Percentiles rank a stretch among this genome's conserved stretches.
Conservation (phyloP, 2,797 vertebrate species). For the Yasuhikotakia modesta region DNA sequence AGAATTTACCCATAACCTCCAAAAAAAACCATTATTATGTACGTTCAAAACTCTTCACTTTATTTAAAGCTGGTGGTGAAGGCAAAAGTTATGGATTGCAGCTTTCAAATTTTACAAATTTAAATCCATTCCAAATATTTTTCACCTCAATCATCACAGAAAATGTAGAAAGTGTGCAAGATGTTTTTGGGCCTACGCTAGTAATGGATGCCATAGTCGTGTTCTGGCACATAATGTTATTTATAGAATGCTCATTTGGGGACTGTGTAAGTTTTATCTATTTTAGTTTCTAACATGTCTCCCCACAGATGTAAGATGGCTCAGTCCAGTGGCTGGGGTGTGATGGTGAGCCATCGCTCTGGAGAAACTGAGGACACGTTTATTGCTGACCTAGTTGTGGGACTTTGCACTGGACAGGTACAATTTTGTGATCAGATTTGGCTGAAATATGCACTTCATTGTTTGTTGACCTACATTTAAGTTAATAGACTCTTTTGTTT, state of each 20-base stretch:
- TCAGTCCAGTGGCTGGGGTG: conserved; percentile 93
- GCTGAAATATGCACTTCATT: background rate
- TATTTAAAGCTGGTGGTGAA: too few relatives aligned
- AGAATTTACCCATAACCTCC: background rate
- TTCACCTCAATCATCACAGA: too few relatives aligned
- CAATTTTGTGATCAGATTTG: background rate
- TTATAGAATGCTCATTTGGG: background rate
- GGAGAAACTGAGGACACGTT: conserved; percentile 98
- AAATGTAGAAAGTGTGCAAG: too few relatives aligned
- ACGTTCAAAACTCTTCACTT: too few relatives aligned
- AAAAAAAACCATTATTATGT: too few relatives aligned
- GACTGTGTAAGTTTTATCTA: background rate
- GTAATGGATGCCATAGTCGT: background rate
- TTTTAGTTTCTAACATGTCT: background rate
- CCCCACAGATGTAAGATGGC: conserved; percentile 89
- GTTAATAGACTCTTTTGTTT: background rate
- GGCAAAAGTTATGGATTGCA: too few relatives aligned
- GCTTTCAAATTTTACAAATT: too few relatives aligned
- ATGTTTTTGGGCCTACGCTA: too few relatives aligned
- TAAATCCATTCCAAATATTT: too few relatives aligned
- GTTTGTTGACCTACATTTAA: background rate
- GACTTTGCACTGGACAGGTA: conserved; percentile 96
- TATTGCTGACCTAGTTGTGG: conserved; percentile 95
- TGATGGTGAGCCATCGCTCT: conserved; percentile 97
- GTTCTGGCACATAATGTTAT: background rate